Base-by-base conservation (phyloP, 2,797 vertebrate genomes). In the Jordanella pulchra region DNA sequence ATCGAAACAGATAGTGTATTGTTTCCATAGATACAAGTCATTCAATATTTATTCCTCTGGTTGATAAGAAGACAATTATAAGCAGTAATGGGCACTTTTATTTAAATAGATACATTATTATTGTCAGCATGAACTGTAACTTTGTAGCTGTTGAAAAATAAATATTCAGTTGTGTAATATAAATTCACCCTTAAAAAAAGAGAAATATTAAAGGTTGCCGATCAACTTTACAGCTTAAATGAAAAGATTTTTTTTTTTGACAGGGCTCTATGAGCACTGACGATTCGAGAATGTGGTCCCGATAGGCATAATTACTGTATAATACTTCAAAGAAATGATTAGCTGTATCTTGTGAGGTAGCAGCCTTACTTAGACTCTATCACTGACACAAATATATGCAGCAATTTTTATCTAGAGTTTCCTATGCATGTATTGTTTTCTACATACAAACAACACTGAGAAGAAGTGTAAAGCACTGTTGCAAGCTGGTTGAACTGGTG, bases 291-390 rank as follows among this genome's bases (percentile, higher is more conserved):
- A 72, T 55, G 76, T 15, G 74, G 48, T 87, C 86, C 81, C 87
- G 70, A 76, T 39, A 86, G 88, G 89, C 76, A 72, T 80, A 86
- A 85, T 89, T 89, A 88, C 75, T 51, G 68, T 51, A 65, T 48
- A 63, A 69, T 63, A 70, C 82, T 84, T 90, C 85, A 89, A 84
- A 89, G 78, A 73, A 65, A 74, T 54, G 75, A 45, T 28, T 45
- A 17, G 45, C 66, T 79, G 54, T 71, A 67, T 80, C 61, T 84
- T 39, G 10, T 7, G 17, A 58, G 56, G 56, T 10, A 60, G 56
- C 18, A 35, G 30, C 56, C 81, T 71, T 71, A 86, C 61, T 32
- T 54, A 15, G 53, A 10, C 21, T 77, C 66, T 42, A 64, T 64
- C 17, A 78, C 67, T 51, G 78, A 65, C 70, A 63, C 6, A 71